These are phyloP conservation scores for Upupa epops DNA, from an alignment of 2,113 vertebrate species.

Conservation along the genomic window DNA sequence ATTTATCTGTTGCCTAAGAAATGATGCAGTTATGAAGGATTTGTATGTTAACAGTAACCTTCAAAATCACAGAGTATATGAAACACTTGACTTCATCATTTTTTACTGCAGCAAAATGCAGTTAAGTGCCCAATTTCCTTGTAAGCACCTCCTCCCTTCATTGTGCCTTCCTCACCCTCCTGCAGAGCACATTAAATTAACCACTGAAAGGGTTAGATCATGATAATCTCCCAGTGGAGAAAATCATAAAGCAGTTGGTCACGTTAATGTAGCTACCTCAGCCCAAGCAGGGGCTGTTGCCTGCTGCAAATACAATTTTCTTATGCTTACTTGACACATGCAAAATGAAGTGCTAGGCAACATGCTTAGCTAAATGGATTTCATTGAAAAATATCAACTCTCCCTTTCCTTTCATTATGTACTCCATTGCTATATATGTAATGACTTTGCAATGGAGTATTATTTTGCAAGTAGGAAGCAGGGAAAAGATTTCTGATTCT, in stretches of 20 bases:
- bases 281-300: not conserved
- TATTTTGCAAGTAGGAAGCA: not conserved
- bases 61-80: not conserved
- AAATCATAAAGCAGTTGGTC: not conserved
- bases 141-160: not conserved
- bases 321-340: not conserved
- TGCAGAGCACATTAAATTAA: not conserved
- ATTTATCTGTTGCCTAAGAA: not conserved
- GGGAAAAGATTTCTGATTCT: not conserved
- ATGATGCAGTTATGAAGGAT: not conserved
- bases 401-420: not conserved
- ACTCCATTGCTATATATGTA: no score
- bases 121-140: not conserved
- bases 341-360: constrained; percentile 6
- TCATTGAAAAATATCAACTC: not conserved
- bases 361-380: constrained; percentile 27
- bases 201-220: not conserved
- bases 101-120: not conserved
- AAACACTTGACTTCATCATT: not conserved
- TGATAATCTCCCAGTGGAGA: not conserved
- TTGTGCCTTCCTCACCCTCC: not conserved
- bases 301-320: not conserved
- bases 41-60: not conserved
- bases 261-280: not conserved
- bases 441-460: no score